Base-by-base conservation (phyloP, 2,113 vertebrate genomes). In the Thomomys bottae region DNA sequence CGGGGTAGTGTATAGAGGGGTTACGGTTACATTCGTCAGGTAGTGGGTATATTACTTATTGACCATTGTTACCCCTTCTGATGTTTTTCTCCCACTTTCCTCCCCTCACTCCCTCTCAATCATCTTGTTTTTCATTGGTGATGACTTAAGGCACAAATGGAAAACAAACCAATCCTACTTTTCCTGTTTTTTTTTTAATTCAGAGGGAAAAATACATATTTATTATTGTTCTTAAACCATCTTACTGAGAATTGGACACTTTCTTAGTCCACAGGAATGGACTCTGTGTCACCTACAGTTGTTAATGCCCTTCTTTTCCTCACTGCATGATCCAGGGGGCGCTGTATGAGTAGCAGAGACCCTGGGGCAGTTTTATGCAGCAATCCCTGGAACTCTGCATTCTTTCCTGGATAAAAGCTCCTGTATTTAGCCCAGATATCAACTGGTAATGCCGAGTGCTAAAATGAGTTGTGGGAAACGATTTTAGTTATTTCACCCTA, bases 151-250 rank as follows among this genome's bases (percentile, higher is more conserved):
- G 71, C 8, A 66, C 24, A 21, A 66, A 72, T 34, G 24, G 66
- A 83, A 82, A 68, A 36, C 21, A 63, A 85, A 82, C 28, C 4
- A 8, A 11, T 57, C 67, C 84, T 87, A 75, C 8, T 68, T 79
- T 85, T 75, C 9, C 9, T 28, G 24, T 86, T 92, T 91, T 64
- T 28, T 20, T 86, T 92, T 91, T 64, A 91, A 88, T 18, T 81
- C 36, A 76, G n/a, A 68, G 15, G 17, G 8, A 49, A 24, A 24
- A 12, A 14, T 54, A 70, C 0, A 7, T 45, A 30, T 30, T 40
- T 20, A 8, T 59, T 66, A 42, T n/a, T 63, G 23, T 11, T 36
- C 42, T 64, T 76, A 81, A 81, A 24, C 10, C 71, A 42, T 34
- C 34, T 82, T 77, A 40, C 18, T 67, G 3, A 42, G 24, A 49